Conservation (phyloP, 2,113 vertebrate species). For the Rhodinocichla rosea region DNA sequence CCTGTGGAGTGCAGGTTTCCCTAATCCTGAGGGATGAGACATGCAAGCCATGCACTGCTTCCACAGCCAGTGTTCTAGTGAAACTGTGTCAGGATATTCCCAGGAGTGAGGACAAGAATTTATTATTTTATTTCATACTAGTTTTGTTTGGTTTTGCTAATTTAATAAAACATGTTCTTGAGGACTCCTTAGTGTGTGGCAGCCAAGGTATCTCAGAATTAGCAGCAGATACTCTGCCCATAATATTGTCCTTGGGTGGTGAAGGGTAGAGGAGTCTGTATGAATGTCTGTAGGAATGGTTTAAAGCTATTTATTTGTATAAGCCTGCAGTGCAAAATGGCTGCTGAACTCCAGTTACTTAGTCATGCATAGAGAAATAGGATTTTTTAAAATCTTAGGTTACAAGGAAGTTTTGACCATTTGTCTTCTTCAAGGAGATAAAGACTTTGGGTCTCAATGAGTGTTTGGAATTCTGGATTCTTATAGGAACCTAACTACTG, state of each 20-base stretch:
- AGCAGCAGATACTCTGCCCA: background rate
- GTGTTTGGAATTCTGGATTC: background rate
- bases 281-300: background rate
- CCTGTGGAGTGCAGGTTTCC: background rate
- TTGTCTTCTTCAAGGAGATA: background rate
- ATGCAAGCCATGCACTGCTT: background rate
- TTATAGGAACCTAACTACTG: background rate
- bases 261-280: background rate
- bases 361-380: background rate
- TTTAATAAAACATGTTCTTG: background rate
- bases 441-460: background rate
- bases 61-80: background rate
- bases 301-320: background rate
- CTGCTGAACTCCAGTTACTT: background rate
- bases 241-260: background rate
- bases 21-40: background rate
- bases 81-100: background rate
- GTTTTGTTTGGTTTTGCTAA: background rate
- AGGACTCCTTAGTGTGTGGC: background rate
- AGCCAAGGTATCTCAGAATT: background rate
- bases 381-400: rapidly evolving
- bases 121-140: background rate
- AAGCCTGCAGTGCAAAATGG: background rate
- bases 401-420: background rate
- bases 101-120: background rate